Conservation (phyloP, 2,888 invertebrate genomes). For the Odontothrips loti region DNA sequence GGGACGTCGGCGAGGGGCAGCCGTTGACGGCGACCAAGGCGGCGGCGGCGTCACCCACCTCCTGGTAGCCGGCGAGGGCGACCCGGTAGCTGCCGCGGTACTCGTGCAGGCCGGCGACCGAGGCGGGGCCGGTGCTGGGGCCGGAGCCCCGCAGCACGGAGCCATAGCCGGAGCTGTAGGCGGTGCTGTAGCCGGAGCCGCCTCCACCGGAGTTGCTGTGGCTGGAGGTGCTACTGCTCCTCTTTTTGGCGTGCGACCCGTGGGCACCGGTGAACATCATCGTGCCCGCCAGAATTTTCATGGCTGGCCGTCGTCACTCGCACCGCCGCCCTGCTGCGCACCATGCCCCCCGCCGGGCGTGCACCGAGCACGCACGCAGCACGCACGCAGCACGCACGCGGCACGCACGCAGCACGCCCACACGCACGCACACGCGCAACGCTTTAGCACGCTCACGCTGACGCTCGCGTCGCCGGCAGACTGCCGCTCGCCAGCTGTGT, state of each 20-base stretch:
- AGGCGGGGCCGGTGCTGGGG: conserved; percentile 4
- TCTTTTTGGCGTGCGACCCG: conserved; percentile 14
- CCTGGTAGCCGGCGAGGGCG: conserved; percentile 14
- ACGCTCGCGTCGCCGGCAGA: conserved; percentile 17
- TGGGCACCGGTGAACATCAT: conserved; percentile 22
- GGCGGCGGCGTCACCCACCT: conserved; percentile 17
- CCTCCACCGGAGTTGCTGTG: not conserved
- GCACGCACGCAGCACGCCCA: too few relatives aligned
- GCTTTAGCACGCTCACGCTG: conserved; percentile 8
- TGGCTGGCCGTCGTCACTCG: conserved; percentile 14
- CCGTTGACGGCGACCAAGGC: not conserved
- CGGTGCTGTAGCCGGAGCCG: conserved; percentile 12
- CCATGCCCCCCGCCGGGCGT: not conserved
- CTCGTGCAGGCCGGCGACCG: not conserved
- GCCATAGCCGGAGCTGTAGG: conserved; percentile 9
- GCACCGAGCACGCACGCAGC: too few relatives aligned
- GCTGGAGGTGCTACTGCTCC: conserved; percentile 12
- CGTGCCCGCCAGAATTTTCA: conserved; percentile 24
- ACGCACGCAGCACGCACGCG: too few relatives aligned
- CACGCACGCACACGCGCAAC: not conserved
- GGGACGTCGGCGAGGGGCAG: not conserved
- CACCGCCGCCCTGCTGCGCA: not conserved
- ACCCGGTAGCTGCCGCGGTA: not conserved
- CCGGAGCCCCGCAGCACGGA: not conserved
- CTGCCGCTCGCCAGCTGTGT: not conserved